A percentile compares a stretch with the other conserved stretches of the same genome.
phyloP scores from a whole-genome alignment of 1,140 invertebrate species.

The Belonocnema kinseyi region DNA sequence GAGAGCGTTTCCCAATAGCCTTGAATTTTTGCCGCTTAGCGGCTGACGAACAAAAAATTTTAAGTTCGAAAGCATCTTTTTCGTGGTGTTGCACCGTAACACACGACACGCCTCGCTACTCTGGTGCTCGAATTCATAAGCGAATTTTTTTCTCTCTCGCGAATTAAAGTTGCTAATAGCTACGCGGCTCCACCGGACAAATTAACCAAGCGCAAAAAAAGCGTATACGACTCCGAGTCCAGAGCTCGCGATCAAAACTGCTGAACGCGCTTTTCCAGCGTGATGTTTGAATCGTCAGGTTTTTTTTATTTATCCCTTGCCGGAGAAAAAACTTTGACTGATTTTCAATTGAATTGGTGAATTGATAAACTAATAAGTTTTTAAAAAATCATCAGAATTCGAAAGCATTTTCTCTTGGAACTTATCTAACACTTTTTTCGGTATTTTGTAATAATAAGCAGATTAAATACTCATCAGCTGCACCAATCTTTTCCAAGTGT shows the following conservation, averaged over 20 bases:
- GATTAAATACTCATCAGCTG: no score
- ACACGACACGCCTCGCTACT: conserved; percentile 49
- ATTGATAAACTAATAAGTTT: neutral
- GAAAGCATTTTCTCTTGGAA: neutral
- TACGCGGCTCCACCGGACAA: conserved; percentile 4
- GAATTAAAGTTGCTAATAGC: conserved; percentile 28
- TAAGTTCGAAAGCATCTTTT: conserved; percentile 26
- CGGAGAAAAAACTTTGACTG: neutral
- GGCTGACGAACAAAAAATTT: neutral
- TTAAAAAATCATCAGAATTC: no score
- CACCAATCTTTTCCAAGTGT: no score
- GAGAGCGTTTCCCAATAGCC: conserved; percentile 35
- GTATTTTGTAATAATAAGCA: neutral
- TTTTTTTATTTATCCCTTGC: neutral
- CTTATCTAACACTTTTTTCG: neutral
- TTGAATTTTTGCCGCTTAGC: neutral
- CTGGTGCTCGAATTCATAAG: conserved; percentile 30
- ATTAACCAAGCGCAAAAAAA: conserved; percentile 22
- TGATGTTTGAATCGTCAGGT: neutral
- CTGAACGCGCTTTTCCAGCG: neutral
- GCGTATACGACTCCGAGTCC: conserved; percentile 25
- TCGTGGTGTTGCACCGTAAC: conserved; percentile 70
- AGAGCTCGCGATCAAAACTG: conserved; percentile 27
- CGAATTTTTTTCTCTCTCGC: conserved; percentile 7
- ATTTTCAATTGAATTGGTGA: neutral